phyloP scores from a whole-genome alignment of 2,888 invertebrate genomes.

The Drosophila lutescens region DNA sequence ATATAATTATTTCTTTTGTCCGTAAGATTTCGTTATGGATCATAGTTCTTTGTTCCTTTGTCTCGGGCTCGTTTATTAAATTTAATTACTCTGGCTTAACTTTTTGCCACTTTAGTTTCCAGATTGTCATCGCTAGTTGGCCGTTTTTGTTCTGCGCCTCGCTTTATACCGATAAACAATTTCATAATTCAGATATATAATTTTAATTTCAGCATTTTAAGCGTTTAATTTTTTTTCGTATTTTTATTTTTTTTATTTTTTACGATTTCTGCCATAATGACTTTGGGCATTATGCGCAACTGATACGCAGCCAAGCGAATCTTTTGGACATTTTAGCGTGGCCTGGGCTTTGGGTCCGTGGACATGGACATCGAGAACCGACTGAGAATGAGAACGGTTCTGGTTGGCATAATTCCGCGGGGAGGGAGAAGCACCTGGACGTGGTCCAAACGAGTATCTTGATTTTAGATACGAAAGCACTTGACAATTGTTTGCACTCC shows the following conservation, averaged over 20 bases:
- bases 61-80: slow-evolving; percentile 20
- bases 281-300: slow-evolving; percentile 72
- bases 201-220: slow-evolving; percentile 31
- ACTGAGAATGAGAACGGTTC: slow-evolving; percentile 55
- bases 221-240: slow-evolving; percentile 40
- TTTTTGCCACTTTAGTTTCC: slow-evolving; percentile 14
- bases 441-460: slow-evolving; percentile 8
- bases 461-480: slow-evolving; percentile 14
- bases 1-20: not conserved
- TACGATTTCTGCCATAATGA: slow-evolving; percentile 53
- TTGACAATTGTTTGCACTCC: slow-evolving; percentile 31
- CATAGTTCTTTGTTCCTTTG: slow-evolving; percentile 7
- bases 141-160: slow-evolving; percentile 7
- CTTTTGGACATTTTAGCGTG: slow-evolving; percentile 56
- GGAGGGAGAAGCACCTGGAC: slow-evolving; percentile 12
- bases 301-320: slow-evolving; percentile 73
- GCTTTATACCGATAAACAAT: slow-evolving; percentile 35
- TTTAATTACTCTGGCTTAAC: slow-evolving; percentile 11
- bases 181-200: slow-evolving; percentile 35
- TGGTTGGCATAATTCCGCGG: slow-evolving; percentile 36
- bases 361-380: slow-evolving; percentile 23
- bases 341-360: slow-evolving; percentile 3
- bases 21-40: not conserved
- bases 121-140: slow-evolving; percentile 29
- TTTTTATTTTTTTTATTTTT: slow-evolving; percentile 52